Evolutionary conservation across 2,888 invertebrate genomes (phyloP).

Genomic region (Ligdia adustata): DNA sequence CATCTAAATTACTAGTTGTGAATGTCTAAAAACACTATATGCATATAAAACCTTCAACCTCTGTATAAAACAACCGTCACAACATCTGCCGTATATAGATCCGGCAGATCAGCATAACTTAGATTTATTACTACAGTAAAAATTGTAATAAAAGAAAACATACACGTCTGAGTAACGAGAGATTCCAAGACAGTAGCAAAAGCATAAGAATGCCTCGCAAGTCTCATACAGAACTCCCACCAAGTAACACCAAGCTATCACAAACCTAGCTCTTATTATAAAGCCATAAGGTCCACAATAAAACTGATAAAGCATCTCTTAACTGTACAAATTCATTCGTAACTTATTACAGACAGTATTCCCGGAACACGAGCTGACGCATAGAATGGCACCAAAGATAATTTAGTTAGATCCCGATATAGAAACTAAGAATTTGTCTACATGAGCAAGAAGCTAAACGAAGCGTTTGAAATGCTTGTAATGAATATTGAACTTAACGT

Average conservation of each 20-base stretch:
- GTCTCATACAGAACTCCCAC: constrained; percentile 26
- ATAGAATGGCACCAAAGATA: constrained; percentile 59
- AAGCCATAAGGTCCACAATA: constrained; percentile 13
- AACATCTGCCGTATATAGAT: constrained; percentile 15
- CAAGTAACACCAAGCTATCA: constrained; percentile 6
- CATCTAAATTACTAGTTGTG: too few relatives aligned
- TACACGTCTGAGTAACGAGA: constrained; percentile 38
- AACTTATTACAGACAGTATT: constrained; percentile 54
- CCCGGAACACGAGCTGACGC: constrained; percentile 63
- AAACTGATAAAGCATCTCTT: constrained; percentile 9
- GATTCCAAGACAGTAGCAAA: constrained; percentile 43
- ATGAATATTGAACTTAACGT: constrained; percentile 6
- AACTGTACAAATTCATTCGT: constrained; percentile 38
- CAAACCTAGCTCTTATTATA: constrained; percentile 5
- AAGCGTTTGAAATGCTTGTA: constrained; percentile 10
- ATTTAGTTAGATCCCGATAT: constrained; percentile 61
- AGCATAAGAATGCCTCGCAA: constrained; percentile 49
- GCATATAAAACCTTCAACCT: too few relatives aligned
- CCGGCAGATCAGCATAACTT: too few relatives aligned
- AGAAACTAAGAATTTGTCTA: constrained; percentile 56
- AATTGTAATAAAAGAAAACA: constrained; percentile 34
- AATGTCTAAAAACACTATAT: too few relatives aligned
- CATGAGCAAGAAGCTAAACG: constrained; percentile 36
- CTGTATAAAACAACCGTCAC: too few relatives aligned
- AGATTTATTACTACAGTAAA: constrained; percentile 28